Conservation (phyloP, 2,797 vertebrate species). For the Benthosema pterotum region DNA sequence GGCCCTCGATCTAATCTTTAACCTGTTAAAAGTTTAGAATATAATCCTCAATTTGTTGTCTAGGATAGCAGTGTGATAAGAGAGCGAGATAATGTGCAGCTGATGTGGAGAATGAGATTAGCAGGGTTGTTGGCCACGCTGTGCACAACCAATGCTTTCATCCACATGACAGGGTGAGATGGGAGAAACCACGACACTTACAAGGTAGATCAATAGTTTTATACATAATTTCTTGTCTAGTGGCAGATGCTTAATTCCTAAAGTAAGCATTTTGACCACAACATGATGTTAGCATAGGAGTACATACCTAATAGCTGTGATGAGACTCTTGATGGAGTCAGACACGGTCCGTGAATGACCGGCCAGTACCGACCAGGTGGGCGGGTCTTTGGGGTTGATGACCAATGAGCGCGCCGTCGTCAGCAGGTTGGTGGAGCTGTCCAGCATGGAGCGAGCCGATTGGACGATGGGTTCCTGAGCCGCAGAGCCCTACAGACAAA, state of each 20-base stretch:
- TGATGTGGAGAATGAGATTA: slow-evolving; percentile 25
- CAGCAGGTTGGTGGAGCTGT: slow-evolving; percentile 92
- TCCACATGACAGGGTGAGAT: too few species aligned
- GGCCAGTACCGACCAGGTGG: slow-evolving; percentile 94
- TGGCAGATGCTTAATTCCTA: too few species aligned
- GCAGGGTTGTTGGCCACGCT: too few species aligned
- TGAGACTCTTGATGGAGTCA: slow-evolving; percentile 97
- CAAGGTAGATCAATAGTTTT: too few species aligned
- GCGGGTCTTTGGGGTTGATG: slow-evolving; percentile 97
- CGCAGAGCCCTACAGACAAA: slow-evolving; percentile 81
- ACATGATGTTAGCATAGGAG: slow-evolving; percentile 6
- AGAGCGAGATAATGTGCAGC: slow-evolving; percentile 47
- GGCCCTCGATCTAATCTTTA: too few species aligned
- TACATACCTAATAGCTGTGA: slow-evolving; percentile 94
- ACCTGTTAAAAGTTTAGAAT: too few species aligned
- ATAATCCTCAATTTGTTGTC: slow-evolving; percentile 35
- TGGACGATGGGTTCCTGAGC: slow-evolving; percentile 94
- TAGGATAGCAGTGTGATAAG: slow-evolving; percentile 33
- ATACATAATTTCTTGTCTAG: too few species aligned
- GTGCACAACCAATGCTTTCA: too few species aligned
- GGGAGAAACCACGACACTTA: too few species aligned
- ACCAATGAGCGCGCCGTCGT: slow-evolving; percentile 93
- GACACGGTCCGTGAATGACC: slow-evolving; percentile 97
- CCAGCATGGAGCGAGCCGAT: slow-evolving; percentile 93
- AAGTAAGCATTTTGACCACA: too few species aligned